A percentile compares a stretch with the other conserved stretches of the same genome.
Evolutionary conservation across 2,888 invertebrate genomes (phyloP).

Genomic region (Sarcophaga variegata): DNA sequence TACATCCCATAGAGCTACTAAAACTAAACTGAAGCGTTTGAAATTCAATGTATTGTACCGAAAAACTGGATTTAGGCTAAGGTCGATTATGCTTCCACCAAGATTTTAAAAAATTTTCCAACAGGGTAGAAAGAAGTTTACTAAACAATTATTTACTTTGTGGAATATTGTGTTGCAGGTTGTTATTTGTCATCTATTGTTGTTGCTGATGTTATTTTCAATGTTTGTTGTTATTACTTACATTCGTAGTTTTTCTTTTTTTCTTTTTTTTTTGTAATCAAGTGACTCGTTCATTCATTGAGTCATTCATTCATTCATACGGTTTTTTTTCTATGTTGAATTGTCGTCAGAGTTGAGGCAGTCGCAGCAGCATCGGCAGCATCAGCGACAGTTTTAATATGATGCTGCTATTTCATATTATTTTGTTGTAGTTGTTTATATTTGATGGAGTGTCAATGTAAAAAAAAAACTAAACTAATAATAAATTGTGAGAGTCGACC

Average conservation of each 20-base stretch:
- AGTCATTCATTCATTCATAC: constrained; percentile 47
- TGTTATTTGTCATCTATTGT: constrained; percentile 27
- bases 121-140: not conserved
- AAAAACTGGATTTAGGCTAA: too few species aligned
- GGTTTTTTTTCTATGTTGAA: not conserved
- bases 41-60: not conserved
- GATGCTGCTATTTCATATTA: constrained; percentile 37
- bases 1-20: too few species aligned
- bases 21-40: not conserved
- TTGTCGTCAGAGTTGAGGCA: constrained; percentile 18
- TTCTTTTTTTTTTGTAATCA: not conserved
- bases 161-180: constrained; percentile 35
- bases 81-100: not conserved
- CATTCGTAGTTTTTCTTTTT: constrained; percentile 23
- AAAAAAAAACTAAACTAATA: constrained; percentile 72
- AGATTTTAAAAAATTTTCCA: constrained; percentile 6
- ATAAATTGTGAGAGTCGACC: constrained; percentile 72
- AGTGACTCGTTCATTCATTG: constrained; percentile 18
- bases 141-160: constrained; percentile 32
- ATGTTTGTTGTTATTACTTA: not conserved
- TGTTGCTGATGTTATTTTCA: not conserved
- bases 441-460: constrained; percentile 73
- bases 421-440: constrained; percentile 54
- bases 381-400: constrained; percentile 33
- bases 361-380: constrained; percentile 1